Evolutionary conservation across 2,113 vertebrate genomes (phyloP), one percentile per base, ranked within the genome.

Genomic region (Leuciscus idus): DNA sequence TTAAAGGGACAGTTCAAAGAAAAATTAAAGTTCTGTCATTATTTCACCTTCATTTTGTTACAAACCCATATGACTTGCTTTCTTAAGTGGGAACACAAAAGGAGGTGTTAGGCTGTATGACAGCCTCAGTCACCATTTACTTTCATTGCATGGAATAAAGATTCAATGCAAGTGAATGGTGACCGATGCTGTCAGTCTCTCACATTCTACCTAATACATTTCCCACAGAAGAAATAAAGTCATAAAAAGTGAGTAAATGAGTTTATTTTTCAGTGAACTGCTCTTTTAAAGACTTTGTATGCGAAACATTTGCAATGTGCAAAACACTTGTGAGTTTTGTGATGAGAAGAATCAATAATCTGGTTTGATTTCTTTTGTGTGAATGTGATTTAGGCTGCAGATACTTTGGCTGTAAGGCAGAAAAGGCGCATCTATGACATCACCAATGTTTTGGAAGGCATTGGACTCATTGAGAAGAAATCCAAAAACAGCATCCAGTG

Each of bases 401-500:
- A 99, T 91, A 99, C 98, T 7, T 92, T 99, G 91, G 98, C 98
- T 10, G 98, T 99, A 89, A 94, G 98, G 61, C 98, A 99, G 93
- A 99, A 99, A 90, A 93, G 98, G 36, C 96, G 98, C 0, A 99
- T 99, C 90, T 99, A 99, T 0, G 98, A 99, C 89, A 99, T 99
- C 93, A 99, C 98, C 0, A 99, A 99, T 30, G 98, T 99, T 43
- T 92, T 99, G 91, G 98, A 99, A 90, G 98, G 98, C 84, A 99
- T 99, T 0, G 98, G 98, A 17, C 89, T 99, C 85, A 99, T 99
- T 0, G 98, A 99, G 93, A 99, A 99, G 93, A 99, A 99, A 88
- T 99, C 98, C 70, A 99, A 99, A 92, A 99, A 99, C 95, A 99
- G 98, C 87, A 99, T 99, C 90, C 98, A 99, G 85, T 99, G 98